Conservation (phyloP, 2,113 vertebrate genomes). For the Caranx melampygus region DNA sequence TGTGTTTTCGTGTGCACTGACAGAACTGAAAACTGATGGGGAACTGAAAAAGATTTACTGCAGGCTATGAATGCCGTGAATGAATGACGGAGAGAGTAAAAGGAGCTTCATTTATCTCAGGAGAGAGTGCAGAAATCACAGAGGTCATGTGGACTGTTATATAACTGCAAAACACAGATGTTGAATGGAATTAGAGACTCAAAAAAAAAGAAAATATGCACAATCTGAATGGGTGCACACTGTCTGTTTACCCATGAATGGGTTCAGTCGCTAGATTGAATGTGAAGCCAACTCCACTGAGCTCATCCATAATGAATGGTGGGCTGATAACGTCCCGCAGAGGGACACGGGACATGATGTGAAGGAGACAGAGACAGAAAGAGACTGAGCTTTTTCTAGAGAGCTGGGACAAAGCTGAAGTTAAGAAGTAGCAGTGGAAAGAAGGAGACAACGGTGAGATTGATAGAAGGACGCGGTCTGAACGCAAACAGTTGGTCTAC, state of each 20-base stretch:
- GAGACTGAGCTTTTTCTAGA: conserved; percentile 9
- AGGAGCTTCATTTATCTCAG: conserved; percentile 19
- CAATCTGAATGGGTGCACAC: conserved; percentile 2
- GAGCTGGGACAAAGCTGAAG: conserved; percentile 2
- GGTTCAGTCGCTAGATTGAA: conserved; percentile 53
- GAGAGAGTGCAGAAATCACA: conserved; percentile 9
- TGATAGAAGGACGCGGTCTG: background rate
- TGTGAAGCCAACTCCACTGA: conserved; percentile 44
- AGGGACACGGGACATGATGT: conserved; percentile 19
- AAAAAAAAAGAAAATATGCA: conserved; percentile 1
- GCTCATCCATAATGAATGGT: conserved; percentile 70
- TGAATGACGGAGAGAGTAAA: conserved; percentile 8
- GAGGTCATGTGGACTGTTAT: conserved; percentile 39
- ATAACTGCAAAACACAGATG: conserved; percentile 32
- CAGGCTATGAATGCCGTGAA: conserved; percentile 39
- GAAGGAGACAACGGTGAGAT: conserved; percentile 18
- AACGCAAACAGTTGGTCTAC: conserved; percentile 2
- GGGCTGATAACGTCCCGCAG: conserved; percentile 28
- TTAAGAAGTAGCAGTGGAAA: conserved; percentile 1
- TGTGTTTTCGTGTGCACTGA: conserved; percentile 30
- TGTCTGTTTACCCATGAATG: conserved; percentile 58
- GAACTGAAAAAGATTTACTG: conserved; percentile 58
- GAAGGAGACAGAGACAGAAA: conserved; percentile 24
- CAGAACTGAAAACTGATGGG: background rate
- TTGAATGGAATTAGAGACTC: conserved; percentile 32